Base-by-base conservation (phyloP, 2,888 invertebrate genomes). In the Drosophila imparisetae region DNA sequence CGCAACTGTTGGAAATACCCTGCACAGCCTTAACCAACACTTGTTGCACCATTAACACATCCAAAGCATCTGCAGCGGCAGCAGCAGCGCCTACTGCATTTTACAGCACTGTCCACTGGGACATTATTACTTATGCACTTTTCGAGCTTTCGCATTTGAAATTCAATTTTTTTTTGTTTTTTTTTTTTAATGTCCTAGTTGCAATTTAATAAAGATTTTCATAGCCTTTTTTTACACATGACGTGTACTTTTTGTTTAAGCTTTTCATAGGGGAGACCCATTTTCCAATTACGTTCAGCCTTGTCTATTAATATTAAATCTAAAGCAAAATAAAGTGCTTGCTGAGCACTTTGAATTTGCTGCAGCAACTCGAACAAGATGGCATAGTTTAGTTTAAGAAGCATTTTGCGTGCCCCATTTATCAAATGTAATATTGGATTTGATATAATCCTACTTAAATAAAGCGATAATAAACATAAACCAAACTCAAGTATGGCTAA, bases 1-100 rank as follows among this genome's bases (percentile, higher is more conserved):
- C 82, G 62, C 69, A 69, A 57, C 24, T 34, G 24, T 24, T 38
- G 60, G 36, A 57, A 60, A 78, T 78, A 78, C 86, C 73, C 78
- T 80, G 62, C 55, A 61, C 13, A 27, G 48, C 52, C 27, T 38
- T 66, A 62, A 7, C 21, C 65, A 66, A 55, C 77, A 77, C 79
- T 76, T 55, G 32, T 66, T 50, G 69, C 79, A 38, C 57, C 61
- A 21, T 4, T 38, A 54, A 7, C 18, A 36, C 21, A 54, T 54
- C 53, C 15, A 10, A 15, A 15, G 32, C 34, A 27, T 13, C 38
- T 2, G 11, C 54, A 38, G 15, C 55, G 29, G 40, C 36, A 34
- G 36, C 54, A 54, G 36, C 32, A 18, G 53, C 61, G 61, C 49
- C n/a, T 29, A 11, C 5, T 38, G 34, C 24, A 32, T n/a, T 72